Evolutionary conservation across 1,140 invertebrate genomes (phyloP), one percentile per base, ranked within the genome.

Genomic region (Lerema accius): DNA sequence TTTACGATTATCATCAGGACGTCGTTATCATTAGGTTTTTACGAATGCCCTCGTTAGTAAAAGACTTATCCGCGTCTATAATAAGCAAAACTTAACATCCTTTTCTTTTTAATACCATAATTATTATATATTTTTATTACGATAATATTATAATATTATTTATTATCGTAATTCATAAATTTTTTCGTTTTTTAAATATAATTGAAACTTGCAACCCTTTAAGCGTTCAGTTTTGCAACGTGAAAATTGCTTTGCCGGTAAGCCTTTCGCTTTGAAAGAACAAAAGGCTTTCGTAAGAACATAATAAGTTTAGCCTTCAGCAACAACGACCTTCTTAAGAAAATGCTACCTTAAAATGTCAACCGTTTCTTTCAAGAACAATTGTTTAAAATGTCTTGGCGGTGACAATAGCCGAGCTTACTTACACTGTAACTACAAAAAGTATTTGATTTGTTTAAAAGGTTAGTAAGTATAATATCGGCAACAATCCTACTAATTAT

Each of bases 271-370:
- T 45, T 46, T 37, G 55, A 13, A 40, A 19, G 53, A 59, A 59
- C 56, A 59, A 59, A 37, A 59, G 43, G 11, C 56, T 59, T 40
- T 59, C 35, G 28, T 59, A 59, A 59, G 43, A 59, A 48, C 39
- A 60, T 60, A 60, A 60, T 60, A 60, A 60, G 56, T 49, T 48
- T 49, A 60, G 56, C 56, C 17, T 35, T 32, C 13, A 46, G 56
- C 43, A 39, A 49, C 45, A 60, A n/a, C 43, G 56, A 60, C 56
- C 56, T 60, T 48, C 43, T 60, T 60, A 39, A 60, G 45, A 49
- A 60, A 35, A 40, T 23, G 45, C 28, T 19, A 16, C 16, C 32
- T 59, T 37, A 48, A n/a, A 59, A 59, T 59, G 56, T 59, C 56
- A 59, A 59, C 56, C 28, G 45, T 19, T 59, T 59, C 28, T 15